Conservation (phyloP, 2,113 vertebrate species). For the Cacatua alba region DNA sequence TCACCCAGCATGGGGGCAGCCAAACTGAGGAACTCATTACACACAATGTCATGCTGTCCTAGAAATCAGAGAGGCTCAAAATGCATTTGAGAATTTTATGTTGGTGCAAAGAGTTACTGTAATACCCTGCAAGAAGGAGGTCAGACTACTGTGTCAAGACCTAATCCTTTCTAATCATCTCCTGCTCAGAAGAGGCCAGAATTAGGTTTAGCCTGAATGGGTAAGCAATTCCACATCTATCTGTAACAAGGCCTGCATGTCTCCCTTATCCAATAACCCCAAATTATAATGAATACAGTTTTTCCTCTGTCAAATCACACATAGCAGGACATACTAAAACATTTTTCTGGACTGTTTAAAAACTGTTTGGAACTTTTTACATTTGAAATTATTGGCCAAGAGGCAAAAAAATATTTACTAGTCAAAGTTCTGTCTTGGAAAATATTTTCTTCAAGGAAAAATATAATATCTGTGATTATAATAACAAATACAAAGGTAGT, state of each 20-base stretch:
- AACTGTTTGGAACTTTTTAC: background rate
- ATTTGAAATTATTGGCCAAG: background rate
- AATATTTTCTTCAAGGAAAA: background rate
- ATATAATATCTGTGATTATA: background rate
- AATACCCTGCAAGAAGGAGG: background rate
- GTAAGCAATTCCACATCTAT: background rate
- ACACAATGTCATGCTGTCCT: background rate
- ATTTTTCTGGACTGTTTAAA: background rate
- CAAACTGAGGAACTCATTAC: background rate
- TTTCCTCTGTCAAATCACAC: background rate
- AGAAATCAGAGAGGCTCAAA: background rate
- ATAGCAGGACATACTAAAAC: background rate
- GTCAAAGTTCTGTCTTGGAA: background rate
- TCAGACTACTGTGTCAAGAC: background rate
- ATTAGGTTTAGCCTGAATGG: background rate
- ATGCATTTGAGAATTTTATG: background rate
- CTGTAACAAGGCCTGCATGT: background rate
- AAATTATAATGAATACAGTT: background rate
- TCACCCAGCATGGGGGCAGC: background rate
- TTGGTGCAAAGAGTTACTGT: background rate
- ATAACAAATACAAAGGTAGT: background rate
- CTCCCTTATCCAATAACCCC: background rate
- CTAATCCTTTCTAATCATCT: conserved; percentile 23
- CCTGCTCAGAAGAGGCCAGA: background rate
- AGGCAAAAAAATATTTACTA: background rate